Conservation (phyloP, 1,140 invertebrate species). For the Meteorus sp. region DNA sequence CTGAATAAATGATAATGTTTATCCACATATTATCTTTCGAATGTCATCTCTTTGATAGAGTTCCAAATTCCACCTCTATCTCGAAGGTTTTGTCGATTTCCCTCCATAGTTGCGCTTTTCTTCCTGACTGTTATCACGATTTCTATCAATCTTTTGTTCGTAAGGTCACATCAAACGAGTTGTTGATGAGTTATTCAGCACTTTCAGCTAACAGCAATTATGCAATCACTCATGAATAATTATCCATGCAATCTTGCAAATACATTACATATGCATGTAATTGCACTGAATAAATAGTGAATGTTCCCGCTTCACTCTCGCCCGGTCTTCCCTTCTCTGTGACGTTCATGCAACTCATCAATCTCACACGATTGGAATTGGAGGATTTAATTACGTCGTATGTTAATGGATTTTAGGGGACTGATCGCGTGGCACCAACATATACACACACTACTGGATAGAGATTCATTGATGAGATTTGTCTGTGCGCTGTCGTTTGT, state of each 20-base stretch:
- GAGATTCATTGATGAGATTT: too few relatives aligned
- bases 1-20: too few relatives aligned
- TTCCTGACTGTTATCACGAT: too few relatives aligned
- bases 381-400: conserved; percentile 16
- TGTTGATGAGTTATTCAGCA: neutral
- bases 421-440: conserved; percentile 2
- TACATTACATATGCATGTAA: too few relatives aligned
- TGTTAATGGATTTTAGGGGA: conserved; percentile 12
- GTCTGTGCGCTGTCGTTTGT: too few relatives aligned
- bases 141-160: too few relatives aligned
- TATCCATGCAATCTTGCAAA: too few relatives aligned
- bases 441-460: too few relatives aligned
- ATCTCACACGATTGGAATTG: neutral
- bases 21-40: neutral
- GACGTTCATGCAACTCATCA: conserved; percentile 6
- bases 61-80: neutral
- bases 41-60: neutral
- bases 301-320: neutral
- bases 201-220: neutral
- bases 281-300: neutral
- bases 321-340: neutral
- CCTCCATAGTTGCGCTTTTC: too few relatives aligned
- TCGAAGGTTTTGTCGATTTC: neutral
- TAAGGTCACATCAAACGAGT: too few relatives aligned
- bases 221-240: too few relatives aligned